A percentile compares a stretch with the other conserved stretches of the same genome.
phyloP scores from a whole-genome alignment of 2,797 vertebrate genomes.

The Mormyrops attenuatus region DNA sequence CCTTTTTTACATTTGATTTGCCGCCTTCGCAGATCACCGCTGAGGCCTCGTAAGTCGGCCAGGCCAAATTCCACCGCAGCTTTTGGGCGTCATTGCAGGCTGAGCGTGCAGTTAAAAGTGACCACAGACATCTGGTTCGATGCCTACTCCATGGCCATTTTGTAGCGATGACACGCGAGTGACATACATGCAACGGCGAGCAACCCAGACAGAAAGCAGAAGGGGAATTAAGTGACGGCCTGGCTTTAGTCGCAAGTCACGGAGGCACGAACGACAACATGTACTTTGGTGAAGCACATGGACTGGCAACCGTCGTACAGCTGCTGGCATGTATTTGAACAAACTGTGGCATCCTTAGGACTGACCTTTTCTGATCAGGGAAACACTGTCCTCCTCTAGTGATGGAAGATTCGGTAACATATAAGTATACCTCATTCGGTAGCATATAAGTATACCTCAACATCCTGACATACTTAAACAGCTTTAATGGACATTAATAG shows the following conservation, averaged over 20 bases:
- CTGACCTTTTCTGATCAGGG: background rate
- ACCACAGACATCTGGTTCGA: background rate
- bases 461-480: background rate
- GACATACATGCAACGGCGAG: background rate
- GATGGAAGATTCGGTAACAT: background rate
- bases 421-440: background rate
- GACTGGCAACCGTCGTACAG: background rate
- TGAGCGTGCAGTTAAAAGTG: background rate
- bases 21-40: background rate
- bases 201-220: background rate
- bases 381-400: background rate
- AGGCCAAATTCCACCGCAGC: background rate
- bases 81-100: too few species aligned
- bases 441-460: background rate
- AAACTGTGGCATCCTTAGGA: background rate
- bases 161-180: background rate
- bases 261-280: background rate
- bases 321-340: background rate
- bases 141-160: background rate
- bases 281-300: background rate
- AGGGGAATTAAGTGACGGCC: background rate
- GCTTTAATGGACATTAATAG: background rate
- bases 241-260: background rate
- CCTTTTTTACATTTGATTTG: background rate
- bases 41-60: background rate